A percentile compares a stretch with the other conserved stretches of the same genome.
Evolutionary conservation across 2,797 vertebrate species (phyloP).

Genomic region (Ptychobarbus kaznakovi): DNA sequence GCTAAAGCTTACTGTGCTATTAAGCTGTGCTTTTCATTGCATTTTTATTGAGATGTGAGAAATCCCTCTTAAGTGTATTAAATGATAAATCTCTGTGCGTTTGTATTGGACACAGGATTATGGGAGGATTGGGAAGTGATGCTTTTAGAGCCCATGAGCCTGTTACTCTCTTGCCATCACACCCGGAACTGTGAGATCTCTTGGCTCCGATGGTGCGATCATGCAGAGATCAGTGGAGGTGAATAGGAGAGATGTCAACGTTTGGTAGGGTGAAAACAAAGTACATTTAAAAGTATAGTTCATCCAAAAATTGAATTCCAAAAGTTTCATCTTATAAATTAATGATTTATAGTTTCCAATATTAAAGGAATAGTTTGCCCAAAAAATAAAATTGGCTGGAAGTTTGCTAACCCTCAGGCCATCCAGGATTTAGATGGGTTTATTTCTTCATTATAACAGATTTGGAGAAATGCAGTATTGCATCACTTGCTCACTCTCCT

Average conservation of each 20-base stretch:
- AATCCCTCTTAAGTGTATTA: slow-evolving; percentile 79
- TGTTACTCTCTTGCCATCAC: slow-evolving; percentile 67
- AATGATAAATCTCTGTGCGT: slow-evolving; percentile 75
- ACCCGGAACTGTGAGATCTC: slow-evolving; percentile 59
- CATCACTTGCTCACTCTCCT: background rate
- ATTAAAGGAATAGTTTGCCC: background rate
- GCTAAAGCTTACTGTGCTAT: slow-evolving; percentile 70
- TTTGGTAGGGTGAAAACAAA: background rate
- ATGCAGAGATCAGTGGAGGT: slow-evolving; percentile 21
- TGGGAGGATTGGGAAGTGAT: slow-evolving; percentile 77
- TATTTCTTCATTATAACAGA: background rate
- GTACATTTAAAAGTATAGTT: background rate
- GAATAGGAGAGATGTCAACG: background rate
- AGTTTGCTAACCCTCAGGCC: background rate
- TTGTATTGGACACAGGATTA: slow-evolving; percentile 77
- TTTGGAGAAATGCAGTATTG: background rate
- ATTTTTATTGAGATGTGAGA: slow-evolving; percentile 73
- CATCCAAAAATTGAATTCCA: background rate
- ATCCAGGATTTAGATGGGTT: background rate
- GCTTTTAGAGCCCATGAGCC: slow-evolving; percentile 76
- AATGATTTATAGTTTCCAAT: background rate
- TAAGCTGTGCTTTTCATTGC: slow-evolving; percentile 76
- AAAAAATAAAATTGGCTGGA: background rate
- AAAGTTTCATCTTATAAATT: background rate
- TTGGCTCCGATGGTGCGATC: slow-evolving; percentile 39